Base-by-base conservation (phyloP, 2,797 vertebrate species). In the Glyptemys insculpta region DNA sequence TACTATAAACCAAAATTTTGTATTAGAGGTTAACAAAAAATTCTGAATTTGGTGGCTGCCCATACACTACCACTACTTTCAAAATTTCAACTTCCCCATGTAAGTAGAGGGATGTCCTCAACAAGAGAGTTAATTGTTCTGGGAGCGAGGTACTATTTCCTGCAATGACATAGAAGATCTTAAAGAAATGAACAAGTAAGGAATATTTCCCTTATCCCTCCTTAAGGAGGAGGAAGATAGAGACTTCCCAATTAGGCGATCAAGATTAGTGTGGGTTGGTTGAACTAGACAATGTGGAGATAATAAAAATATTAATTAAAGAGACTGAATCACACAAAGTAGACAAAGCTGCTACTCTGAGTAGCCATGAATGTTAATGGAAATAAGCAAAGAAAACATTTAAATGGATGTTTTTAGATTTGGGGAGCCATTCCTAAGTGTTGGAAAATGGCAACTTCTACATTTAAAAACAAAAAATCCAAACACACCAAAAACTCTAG, bases 221-320 rank as follows among this genome's bases (percentile, higher is more conserved):
- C 62, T 83, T 88, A 23, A 85, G 90, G 78, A 90, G 53, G 3
- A 81, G 27, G 5, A 59, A 1, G 5, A 6, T 80, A 27, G 72
- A 8, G 19, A 74, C 41, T 29, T 94, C 89, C 84, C 72, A 91
- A 57, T 72, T 88, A 85, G 8, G 15, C 76, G 19, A 5, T 92
- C 52, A 92, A 87, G 50, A 47, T 4, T 2, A 37, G 4, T 0
- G 0, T 78, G 81, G n/a, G 50, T 91, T 85, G 1, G 0, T 83
- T 85, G 72, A 95, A 79, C 27, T 89, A 59, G 56, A 86, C 29
- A 88, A 52, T 5, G 34, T 68, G 15, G 14, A 56, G 41, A 27
- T 91, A 82, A 88, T 91, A 93, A 91, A 92, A 94, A 79, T 93
- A 90, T 19, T 94, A 79, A 76, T 93, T 87, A 85, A 88, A 89